Percentiles rank a stretch among this genome's conserved stretches.
These are phyloP conservation scores for Coremacera marginata DNA, from an alignment of 2,888 invertebrate genomes.

Conservation along the genomic window DNA sequence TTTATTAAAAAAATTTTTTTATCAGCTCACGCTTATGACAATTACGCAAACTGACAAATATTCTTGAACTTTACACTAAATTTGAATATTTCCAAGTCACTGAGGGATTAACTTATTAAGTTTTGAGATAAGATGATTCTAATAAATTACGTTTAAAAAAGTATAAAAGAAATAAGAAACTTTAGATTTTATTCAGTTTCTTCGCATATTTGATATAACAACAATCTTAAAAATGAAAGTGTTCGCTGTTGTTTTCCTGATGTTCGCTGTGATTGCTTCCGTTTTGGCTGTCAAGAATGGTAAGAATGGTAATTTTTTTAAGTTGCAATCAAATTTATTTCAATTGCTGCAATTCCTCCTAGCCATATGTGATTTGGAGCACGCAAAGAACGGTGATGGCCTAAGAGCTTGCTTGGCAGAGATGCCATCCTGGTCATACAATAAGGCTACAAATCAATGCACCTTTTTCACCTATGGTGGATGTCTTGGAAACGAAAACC, in stretches of 20 bases:
- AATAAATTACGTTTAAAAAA: no score
- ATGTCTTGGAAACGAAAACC: constrained; percentile 83
- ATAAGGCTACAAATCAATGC: constrained; percentile 71
- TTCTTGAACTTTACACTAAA: no score
- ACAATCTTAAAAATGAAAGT: constrained; percentile 13
- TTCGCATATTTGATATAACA: no score
- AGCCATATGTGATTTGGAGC: constrained; percentile 24
- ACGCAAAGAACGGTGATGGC: constrained; percentile 6
- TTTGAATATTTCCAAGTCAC: no score
- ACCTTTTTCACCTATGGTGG: constrained; percentile 83
- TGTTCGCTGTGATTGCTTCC: neutral
- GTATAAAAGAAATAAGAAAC: no score
- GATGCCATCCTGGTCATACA: constrained; percentile 61
- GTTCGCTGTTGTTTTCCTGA: neutral
- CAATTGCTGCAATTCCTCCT: neutral
- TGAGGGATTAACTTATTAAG: no score
- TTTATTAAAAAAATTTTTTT: no score
- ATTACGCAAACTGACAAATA: no score
- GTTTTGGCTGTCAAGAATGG: constrained; percentile 12
- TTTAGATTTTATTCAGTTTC: no score
- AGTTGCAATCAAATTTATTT: neutral
- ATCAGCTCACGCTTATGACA: no score
- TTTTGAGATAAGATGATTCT: no score
- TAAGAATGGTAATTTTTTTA: constrained; percentile 11
- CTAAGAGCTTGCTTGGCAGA: constrained; percentile 69